Base-by-base conservation (phyloP, 2,113 vertebrate genomes). In the Ancistrus triradiatus region DNA sequence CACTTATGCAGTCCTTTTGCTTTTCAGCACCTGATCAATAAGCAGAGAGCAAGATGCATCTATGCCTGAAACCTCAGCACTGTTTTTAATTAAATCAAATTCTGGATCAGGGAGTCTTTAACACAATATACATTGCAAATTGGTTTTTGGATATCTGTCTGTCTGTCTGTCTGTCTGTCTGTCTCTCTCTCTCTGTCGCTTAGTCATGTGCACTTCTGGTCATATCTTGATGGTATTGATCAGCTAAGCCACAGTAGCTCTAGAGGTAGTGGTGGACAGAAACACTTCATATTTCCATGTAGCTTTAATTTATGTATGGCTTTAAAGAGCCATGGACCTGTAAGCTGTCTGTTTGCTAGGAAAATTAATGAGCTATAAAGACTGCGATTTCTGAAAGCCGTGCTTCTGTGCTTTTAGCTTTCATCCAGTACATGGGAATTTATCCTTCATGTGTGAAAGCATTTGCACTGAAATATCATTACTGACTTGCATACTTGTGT, bases 111-210 rank as follows among this genome's bases (percentile, higher is more conserved):
- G 59, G 49, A 78, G 77, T 74, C 72, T 78, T 83, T 80, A 81
- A 80, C 66, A 63, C 69, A 72, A 80, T 85, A 76, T 82, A 80
- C 83, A 84, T 84, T 79, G 75, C 83, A 81, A 81, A 88, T 85
- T 65, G 69, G 38, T 13, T n/a, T 42, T 42, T 13, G 13, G 14
- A 42, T 14, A 13, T 43, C 18, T 57, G 7, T 40, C 37, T 43
- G 5, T 33, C 57, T 63, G 19, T 68, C 58, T 19, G 61, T 71
- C 55, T 56, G 22, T 67, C 52, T 62, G 63, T 63, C 44, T 42
- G n/a, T 25, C 42, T 4, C 17, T 38, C 51, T 17, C 57, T 66
- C 17, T 35, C 51, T 15, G 7, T 58, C 27, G 50, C 18, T 7
- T 6, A 25, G 28, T 74, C 56, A 38, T 11, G 5, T 42, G 38